phyloP scores from a whole-genome alignment of 2,113 vertebrate species.

The Saguinus imperator region DNA sequence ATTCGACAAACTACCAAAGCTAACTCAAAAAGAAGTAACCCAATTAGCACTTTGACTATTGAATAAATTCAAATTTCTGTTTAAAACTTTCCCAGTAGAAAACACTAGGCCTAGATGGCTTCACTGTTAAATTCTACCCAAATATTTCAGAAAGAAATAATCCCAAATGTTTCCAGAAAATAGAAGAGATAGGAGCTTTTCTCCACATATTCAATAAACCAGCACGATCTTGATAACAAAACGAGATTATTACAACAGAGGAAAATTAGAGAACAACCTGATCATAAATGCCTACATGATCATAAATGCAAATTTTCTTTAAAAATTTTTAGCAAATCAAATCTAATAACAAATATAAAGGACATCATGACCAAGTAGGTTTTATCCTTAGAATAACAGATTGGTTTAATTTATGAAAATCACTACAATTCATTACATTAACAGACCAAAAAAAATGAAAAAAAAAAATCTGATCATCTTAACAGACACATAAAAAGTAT shows the following conservation, averaged over 20 bases:
- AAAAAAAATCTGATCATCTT: background rate
- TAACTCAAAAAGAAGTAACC: background rate
- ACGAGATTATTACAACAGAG: background rate
- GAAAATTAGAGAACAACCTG: background rate
- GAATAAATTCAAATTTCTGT: background rate
- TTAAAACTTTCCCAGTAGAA: background rate
- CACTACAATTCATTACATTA: background rate
- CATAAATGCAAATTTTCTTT: background rate
- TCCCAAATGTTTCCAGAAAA: background rate
- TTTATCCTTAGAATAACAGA: background rate
- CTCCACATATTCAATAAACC: background rate
- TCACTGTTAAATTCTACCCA: background rate
- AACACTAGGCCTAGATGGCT: background rate
- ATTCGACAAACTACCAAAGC: background rate
- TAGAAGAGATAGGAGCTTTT: background rate
- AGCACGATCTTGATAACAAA: background rate
- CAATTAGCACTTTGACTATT: background rate
- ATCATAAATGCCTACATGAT: background rate
- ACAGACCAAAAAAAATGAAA: background rate
- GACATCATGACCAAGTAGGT: background rate
- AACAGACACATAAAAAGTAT: background rate
- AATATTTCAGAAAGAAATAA: background rate
- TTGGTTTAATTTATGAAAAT: slow-evolving; percentile 18
- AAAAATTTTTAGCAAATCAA: background rate
- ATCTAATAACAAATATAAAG: background rate